These are phyloP conservation scores for Macaca nemestrina DNA, from an alignment of 2,113 vertebrate genomes.

Conservation along the genomic window DNA sequence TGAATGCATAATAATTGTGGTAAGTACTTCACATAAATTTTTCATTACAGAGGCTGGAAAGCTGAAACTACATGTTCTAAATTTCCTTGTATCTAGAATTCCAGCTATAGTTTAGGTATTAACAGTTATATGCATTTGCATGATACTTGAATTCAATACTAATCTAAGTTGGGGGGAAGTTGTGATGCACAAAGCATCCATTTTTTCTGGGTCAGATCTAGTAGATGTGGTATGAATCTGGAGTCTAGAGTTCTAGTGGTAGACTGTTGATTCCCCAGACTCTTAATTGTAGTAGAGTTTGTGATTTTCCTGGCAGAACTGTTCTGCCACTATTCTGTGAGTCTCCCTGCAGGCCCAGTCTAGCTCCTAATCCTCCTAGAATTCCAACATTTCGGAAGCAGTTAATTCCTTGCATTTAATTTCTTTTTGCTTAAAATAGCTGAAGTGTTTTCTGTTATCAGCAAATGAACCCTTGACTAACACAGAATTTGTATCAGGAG, in stretches of 20 bases:
- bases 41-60: neutral
- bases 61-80: neutral
- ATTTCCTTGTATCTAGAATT: neutral
- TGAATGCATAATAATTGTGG: neutral
- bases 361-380: neutral
- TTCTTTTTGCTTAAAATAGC: neutral
- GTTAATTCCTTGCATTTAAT: neutral
- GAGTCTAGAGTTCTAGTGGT: neutral
- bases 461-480: neutral
- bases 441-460: neutral
- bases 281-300: neutral
- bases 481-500: neutral
- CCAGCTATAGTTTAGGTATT: neutral
- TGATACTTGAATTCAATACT: neutral
- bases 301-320: neutral
- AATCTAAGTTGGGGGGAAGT: neutral
- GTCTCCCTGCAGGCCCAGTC: neutral
- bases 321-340: neutral
- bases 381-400: slow-evolving; percentile 6
- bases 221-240: neutral
- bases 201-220: neutral
- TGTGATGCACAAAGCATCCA: neutral
- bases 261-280: neutral
- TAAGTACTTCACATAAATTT: neutral
- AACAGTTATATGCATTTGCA: neutral